Conservation (phyloP, 2,113 vertebrate genomes). For the Passer montanus region DNA sequence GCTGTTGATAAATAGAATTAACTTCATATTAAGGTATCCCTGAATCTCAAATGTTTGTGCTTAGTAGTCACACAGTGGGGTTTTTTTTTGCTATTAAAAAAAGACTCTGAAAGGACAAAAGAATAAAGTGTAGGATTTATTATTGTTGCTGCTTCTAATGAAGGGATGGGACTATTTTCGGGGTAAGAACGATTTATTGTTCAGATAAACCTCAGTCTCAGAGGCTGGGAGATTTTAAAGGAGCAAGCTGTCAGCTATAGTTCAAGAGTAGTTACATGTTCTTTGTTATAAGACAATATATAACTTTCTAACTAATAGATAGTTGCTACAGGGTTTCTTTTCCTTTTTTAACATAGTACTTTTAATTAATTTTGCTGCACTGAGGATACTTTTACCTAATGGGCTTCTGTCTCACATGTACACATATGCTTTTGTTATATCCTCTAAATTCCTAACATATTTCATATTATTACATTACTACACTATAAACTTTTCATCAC, state of each 20-base stretch:
- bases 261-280: background rate
- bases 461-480: background rate
- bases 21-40: fast-evolving
- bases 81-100: background rate
- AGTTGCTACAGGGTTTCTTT: background rate
- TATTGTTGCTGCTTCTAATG: background rate
- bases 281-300: background rate
- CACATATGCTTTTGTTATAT: background rate
- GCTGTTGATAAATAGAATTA: background rate
- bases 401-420: background rate
- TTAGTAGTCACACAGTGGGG: background rate
- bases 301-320: background rate
- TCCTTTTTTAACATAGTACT: background rate
- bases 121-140: background rate
- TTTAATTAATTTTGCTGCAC: background rate
- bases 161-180: background rate
- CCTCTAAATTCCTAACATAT: background rate
- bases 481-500: background rate
- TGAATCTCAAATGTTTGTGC: background rate
- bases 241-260: background rate
- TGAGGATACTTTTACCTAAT: background rate
- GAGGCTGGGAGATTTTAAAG: background rate
- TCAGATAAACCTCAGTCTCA: background rate
- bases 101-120: fast-evolving
- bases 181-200: background rate